Base-by-base conservation (phyloP, 2,888 invertebrate genomes). In the Mayetiola destructor region DNA sequence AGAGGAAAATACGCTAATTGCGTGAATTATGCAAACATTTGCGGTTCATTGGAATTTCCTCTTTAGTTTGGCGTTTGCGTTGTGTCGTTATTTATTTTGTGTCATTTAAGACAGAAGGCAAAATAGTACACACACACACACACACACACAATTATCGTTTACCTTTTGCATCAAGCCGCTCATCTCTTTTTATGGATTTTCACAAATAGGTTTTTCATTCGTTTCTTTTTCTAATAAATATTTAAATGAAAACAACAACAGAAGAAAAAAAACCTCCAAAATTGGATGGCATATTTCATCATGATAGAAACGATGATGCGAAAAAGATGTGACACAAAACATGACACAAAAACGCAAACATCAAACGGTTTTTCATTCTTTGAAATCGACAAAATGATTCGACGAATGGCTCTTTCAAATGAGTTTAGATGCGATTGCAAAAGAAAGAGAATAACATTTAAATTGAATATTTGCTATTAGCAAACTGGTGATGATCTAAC, bases 1-100 rank as follows among this genome's bases (percentile, higher is more conserved):
- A 48, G 14, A 48, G 27, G 27, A 37, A 37, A 27, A 27, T n/a
- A 27, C 48, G 48, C 27, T 48, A 48, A 48, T 48, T 48, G 48
- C 48, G 48, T 48, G 48, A 48, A 48, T 48, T 48, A 48, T 48
- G 48, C 48, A 48, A 48, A 48, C 48, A 48, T 48, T 48, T 48
- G 48, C 48, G 48, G 27, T 48, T 48, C 48, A 27, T 48, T 27
- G 27, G 29, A 16, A 48, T 27, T 48, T 48, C 27, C 27, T 48
- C n/a, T 27, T 27, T 48, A n/a, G 14, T 27, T 48, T 48, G 23
- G 10, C 48, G 27, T 27, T 9, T 48, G 23, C 27, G 23, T n/a
- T 48, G 14, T 9, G 10, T 18, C 8, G n/a, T n/a, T n/a, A n/a
- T n/a, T n/a, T n/a, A n/a, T n/a, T n/a, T n/a, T n/a, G n/a, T n/a